These are phyloP conservation scores for Trochalopteron elliotii DNA, from an alignment of 2,113 vertebrate genomes.

Conservation along the genomic window DNA sequence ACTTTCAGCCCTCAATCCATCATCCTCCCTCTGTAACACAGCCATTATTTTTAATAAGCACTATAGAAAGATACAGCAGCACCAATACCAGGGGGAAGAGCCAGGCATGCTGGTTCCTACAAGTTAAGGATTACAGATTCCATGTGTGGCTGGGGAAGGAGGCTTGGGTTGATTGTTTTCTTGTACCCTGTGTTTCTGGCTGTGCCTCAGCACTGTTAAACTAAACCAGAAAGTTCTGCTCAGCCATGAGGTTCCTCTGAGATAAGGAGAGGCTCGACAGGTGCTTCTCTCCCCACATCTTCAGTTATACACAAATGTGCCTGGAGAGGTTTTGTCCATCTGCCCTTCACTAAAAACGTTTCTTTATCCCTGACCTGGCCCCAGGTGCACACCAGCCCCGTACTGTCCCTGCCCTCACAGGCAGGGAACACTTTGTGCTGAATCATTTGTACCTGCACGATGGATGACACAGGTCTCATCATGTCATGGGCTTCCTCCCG, in stretches of 20 bases:
- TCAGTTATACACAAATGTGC: neutral
- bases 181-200: neutral
- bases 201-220: neutral
- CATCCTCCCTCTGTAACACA: conserved; percentile 13
- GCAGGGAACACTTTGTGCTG: neutral
- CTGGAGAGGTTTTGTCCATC: neutral
- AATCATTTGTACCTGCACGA: conserved; percentile 67
- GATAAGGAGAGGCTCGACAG: neutral
- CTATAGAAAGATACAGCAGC: conserved; percentile 35
- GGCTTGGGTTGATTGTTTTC: neutral
- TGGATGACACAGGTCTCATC: neutral
- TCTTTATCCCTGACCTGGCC: neutral
- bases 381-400: accelerated
- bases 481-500: no score
- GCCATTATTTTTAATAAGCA: conserved; percentile 67
- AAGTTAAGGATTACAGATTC: neutral
- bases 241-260: neutral
- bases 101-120: neutral
- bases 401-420: accelerated
- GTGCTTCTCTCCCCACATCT: neutral
- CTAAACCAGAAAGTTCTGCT: neutral
- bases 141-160: neutral
- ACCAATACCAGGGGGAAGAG: neutral
- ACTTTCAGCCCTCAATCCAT: conserved; percentile 32
- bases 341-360: neutral